Percentiles rank a stretch among this genome's conserved stretches.
Conservation (phyloP, 2,113 vertebrate species). For the Lophochroa leadbeateri region DNA sequence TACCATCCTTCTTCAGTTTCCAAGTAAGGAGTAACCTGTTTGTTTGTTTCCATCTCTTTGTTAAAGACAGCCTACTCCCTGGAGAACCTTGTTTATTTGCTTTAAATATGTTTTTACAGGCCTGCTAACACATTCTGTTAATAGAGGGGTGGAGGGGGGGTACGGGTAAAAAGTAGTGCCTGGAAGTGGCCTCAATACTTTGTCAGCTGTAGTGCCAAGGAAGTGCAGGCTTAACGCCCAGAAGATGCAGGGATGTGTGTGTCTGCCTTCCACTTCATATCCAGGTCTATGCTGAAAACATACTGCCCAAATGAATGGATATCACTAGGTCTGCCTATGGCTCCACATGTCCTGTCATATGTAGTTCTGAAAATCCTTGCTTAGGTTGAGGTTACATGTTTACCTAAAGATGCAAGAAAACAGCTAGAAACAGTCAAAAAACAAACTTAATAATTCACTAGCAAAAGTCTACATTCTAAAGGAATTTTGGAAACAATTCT, state of each 20-base stretch:
- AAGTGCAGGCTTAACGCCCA: neutral
- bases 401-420: neutral
- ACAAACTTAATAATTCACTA: neutral
- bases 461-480: neutral
- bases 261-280: neutral
- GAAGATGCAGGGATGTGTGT: neutral
- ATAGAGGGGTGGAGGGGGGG: rapidly evolving
- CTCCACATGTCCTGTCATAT: neutral
- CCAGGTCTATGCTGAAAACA: neutral
- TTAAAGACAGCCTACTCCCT: neutral
- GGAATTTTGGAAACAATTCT: neutral
- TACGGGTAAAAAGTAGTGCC: neutral
- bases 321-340: neutral
- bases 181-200: neutral
- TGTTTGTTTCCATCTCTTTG: neutral
- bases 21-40: neutral
- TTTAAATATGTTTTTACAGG: neutral
- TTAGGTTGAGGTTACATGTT: neutral
- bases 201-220: neutral
- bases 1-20: neutral
- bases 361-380: neutral
- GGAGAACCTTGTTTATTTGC: neutral
- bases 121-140: neutral
- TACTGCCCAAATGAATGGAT: neutral
- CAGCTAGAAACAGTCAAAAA: neutral